Conservation (phyloP, 2,888 invertebrate species). For the Leucophenga maculata region DNA sequence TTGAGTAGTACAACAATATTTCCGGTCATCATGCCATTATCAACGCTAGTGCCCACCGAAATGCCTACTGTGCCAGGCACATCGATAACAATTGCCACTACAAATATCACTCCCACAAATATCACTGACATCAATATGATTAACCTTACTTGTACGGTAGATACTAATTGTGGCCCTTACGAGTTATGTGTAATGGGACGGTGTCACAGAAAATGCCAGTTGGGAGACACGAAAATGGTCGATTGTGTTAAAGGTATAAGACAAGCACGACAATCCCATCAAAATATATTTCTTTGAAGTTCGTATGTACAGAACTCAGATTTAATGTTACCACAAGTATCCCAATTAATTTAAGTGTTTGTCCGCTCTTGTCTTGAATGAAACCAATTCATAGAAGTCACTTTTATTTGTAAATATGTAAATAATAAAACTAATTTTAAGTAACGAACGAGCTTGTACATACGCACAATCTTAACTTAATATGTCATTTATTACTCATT, state of each 20-base stretch:
- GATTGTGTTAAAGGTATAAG: conserved; percentile 70
- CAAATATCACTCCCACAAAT: conserved; percentile 54
- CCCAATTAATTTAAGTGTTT: conserved; percentile 15
- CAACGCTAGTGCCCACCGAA: conserved; percentile 48
- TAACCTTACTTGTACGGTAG: conserved; percentile 74
- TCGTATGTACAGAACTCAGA: conserved; percentile 17
- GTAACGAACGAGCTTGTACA: conserved; percentile 38
- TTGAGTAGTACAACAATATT: conserved; percentile 37
- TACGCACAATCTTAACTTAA: conserved; percentile 31
- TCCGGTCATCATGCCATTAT: conserved; percentile 44
- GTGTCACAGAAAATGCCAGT: conserved; percentile 72
- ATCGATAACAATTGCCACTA: conserved; percentile 53
- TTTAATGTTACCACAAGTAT: conserved; percentile 27
- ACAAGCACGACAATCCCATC: background rate
- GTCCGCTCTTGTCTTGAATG: too few relatives aligned
- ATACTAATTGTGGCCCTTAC: conserved; percentile 76
- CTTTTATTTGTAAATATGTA: conserved; percentile 39
- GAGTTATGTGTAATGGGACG: conserved; percentile 77
- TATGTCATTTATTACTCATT: conserved; percentile 3
- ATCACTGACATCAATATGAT: conserved; percentile 65
- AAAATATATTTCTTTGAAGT: conserved; percentile 16
- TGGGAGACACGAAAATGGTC: conserved; percentile 46
- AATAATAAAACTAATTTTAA: conserved; percentile 31
- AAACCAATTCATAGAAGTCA: too few relatives aligned
- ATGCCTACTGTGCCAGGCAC: conserved; percentile 59